Evolutionary conservation across 1,140 invertebrate species (phyloP).

Genomic region (Holcopasites calliopsidis): DNA sequence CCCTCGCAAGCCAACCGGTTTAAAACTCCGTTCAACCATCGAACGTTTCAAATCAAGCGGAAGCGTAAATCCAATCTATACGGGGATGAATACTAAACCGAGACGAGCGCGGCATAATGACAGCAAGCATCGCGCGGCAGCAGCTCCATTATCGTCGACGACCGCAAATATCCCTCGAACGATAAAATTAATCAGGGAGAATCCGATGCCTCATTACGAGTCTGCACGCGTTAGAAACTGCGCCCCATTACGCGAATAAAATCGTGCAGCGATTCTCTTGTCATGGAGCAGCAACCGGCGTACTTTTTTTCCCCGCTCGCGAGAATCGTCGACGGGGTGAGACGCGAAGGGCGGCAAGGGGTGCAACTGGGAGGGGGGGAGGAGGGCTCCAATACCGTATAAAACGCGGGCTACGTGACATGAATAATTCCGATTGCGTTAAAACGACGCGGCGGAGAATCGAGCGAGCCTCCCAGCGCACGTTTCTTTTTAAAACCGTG

Average conservation of each 20-base stretch:
- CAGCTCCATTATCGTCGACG: conserved; percentile 19
- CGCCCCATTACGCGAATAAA: background rate
- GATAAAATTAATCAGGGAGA: conserved; percentile 20
- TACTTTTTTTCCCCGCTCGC: background rate
- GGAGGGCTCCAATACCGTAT: conserved; percentile 58
- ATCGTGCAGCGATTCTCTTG: background rate
- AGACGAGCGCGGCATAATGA: background rate
- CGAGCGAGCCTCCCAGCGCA: background rate
- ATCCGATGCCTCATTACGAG: background rate
- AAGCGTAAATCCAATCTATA: too few species aligned
- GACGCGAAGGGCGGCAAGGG: background rate
- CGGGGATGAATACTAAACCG: too few species aligned
- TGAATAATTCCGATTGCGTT: conserved; percentile 69
- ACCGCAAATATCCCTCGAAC: conserved; percentile 3
- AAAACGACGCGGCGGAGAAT: conserved; percentile 38
- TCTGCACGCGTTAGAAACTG: background rate
- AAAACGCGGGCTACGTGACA: conserved; percentile 71
- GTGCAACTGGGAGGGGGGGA: background rate
- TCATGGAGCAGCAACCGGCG: background rate
- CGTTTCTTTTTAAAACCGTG: background rate
- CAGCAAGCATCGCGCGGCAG: background rate
- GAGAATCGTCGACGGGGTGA: background rate
- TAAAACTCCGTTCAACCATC: too few species aligned
- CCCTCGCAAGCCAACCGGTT: too few species aligned
- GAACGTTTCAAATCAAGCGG: too few species aligned